Evolutionary conservation across 2,113 vertebrate genomes (phyloP).

Genomic region (Uria lomvia): DNA sequence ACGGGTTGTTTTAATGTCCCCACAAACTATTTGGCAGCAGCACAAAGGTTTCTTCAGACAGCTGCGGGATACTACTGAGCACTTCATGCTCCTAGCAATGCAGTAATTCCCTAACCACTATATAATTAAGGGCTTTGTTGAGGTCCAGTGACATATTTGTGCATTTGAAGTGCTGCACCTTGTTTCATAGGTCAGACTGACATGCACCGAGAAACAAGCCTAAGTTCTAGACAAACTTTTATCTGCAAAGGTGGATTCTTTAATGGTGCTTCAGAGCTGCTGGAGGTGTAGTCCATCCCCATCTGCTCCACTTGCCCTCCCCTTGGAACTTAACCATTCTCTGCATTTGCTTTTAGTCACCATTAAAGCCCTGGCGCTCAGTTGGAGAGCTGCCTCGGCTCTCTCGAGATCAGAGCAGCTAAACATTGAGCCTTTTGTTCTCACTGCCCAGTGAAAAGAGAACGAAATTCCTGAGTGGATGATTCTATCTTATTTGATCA

Average conservation of each 20-base stretch:
- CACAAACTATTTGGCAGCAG: constrained; percentile 32
- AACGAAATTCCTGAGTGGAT: background rate
- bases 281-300: background rate
- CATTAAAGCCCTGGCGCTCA: background rate
- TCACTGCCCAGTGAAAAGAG: background rate
- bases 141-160: constrained; percentile 3
- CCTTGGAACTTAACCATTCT: background rate
- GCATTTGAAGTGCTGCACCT: background rate
- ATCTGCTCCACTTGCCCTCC: background rate
- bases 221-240: background rate
- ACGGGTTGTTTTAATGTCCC: constrained; percentile 26
- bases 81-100: constrained; percentile 16
- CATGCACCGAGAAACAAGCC: background rate
- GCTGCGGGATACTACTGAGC: constrained; percentile 15
- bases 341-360: background rate
- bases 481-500: constrained; percentile 48
- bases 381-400: background rate
- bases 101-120: constrained; percentile 11
- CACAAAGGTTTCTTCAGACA: constrained; percentile 40
- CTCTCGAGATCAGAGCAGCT: background rate
- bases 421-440: constrained; percentile 49
- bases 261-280: background rate
- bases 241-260: constrained; percentile 2
- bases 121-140: constrained; percentile 40
- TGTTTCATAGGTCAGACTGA: background rate